These are phyloP conservation scores for Epirrhoe tristata DNA, from an alignment of 2,888 invertebrate species.

Conservation along the genomic window DNA sequence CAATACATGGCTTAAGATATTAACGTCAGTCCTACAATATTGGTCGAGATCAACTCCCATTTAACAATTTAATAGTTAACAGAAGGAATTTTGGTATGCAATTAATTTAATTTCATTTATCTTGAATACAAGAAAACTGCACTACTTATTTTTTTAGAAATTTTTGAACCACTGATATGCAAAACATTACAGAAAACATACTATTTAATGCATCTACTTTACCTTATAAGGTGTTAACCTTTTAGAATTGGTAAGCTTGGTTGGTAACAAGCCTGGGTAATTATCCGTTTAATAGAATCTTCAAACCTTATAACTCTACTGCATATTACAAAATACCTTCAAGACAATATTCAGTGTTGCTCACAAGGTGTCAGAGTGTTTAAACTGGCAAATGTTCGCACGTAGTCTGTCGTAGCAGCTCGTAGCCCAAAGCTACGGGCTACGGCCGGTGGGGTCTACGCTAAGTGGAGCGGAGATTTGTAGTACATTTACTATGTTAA, in stretches of 20 bases:
- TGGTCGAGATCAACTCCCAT: too few relatives aligned
- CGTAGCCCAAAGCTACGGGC: conserved; percentile 19
- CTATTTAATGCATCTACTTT: too few relatives aligned
- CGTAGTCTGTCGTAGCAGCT: conserved; percentile 13
- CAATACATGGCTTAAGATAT: too few relatives aligned
- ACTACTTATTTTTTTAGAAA: too few relatives aligned
- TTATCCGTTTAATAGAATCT: not conserved
- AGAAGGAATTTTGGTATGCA: too few relatives aligned
- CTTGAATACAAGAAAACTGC: too few relatives aligned
- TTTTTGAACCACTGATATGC: too few relatives aligned
- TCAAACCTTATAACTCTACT: not conserved
- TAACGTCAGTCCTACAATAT: too few relatives aligned
- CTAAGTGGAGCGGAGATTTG: conserved; percentile 8
- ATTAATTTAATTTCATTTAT: too few relatives aligned
- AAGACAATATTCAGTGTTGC: conserved; percentile 10
- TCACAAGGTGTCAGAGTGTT: conserved; percentile 22
- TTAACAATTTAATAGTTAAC: too few relatives aligned
- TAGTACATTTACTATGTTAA: conserved; percentile 3
- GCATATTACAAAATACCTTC: conserved; percentile 10
- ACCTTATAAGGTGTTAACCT: not conserved
- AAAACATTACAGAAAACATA: too few relatives aligned
- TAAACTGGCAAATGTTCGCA: conserved; percentile 20
- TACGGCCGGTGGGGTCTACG: conserved; percentile 4
- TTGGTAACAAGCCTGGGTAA: not conserved
- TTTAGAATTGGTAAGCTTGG: not conserved